Percentiles rank a stretch among this genome's conserved stretches.
Evolutionary conservation across 2,888 invertebrate genomes (phyloP).

Genomic region (Lasioglossum lativentre): DNA sequence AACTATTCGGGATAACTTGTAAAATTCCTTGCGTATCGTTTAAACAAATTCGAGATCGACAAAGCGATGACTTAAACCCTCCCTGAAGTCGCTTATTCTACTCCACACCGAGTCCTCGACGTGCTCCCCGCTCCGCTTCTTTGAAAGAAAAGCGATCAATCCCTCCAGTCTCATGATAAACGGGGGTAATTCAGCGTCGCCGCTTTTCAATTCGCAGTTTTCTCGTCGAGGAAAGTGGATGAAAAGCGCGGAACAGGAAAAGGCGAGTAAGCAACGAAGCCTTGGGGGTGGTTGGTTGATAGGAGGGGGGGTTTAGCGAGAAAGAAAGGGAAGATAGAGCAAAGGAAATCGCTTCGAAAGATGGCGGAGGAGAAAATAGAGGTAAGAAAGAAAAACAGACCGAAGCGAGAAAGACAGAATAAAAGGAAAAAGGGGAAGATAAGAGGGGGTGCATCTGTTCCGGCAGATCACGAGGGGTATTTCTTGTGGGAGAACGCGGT

Average conservation of each 20-base stretch:
- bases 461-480: conserved; percentile 70
- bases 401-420: conserved; percentile 13
- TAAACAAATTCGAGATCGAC: background rate
- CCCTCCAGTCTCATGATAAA: background rate
- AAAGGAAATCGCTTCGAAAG: background rate
- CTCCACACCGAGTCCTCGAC: background rate
- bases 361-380: background rate
- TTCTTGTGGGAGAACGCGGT: conserved; percentile 73
- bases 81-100: background rate
- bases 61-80: background rate
- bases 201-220: conserved; percentile 20
- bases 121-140: background rate
- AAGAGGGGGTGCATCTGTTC: conserved; percentile 61
- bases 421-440: conserved; percentile 22
- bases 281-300: background rate
- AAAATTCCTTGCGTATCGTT: background rate
- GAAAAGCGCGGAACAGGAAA: background rate
- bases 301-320: background rate
- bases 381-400: background rate
- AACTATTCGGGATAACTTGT: background rate
- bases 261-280: conserved; percentile 9
- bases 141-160: background rate
- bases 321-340: background rate
- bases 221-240: conserved; percentile 10
- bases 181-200: background rate